phyloP scores from a whole-genome alignment of 2,888 invertebrate species.

The Acleris emargana region DNA sequence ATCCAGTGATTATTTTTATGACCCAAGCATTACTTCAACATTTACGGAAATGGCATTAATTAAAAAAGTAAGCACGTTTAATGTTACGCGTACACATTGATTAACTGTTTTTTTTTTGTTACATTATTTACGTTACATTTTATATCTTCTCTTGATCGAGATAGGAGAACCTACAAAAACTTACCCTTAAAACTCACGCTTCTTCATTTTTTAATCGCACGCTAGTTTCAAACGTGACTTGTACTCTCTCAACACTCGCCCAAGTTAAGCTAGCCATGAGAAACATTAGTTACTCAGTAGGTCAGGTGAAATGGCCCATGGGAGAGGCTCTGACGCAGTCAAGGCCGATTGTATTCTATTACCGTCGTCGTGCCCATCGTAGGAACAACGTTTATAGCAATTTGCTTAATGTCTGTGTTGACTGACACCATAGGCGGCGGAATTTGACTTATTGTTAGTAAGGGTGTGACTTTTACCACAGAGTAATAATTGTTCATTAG shows the following conservation, averaged over 20 bases:
- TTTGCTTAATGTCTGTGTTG: conserved; percentile 46
- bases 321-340: conserved; percentile 58
- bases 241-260: conserved; percentile 6
- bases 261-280: neutral
- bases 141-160: too few relatives aligned
- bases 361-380: conserved; percentile 47
- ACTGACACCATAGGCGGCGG: conserved; percentile 14
- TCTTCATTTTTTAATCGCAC: too few relatives aligned
- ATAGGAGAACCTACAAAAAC: too few relatives aligned
- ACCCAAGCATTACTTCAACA: too few relatives aligned
- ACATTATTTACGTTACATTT: too few relatives aligned
- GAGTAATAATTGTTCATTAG: neutral
- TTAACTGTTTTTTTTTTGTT: too few relatives aligned
- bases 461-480: conserved; percentile 11
- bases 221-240: neutral
- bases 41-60: too few relatives aligned
- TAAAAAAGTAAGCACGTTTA: too few relatives aligned
- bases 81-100: too few relatives aligned
- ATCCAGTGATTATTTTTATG: too few relatives aligned
- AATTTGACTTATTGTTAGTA: conserved; percentile 19
- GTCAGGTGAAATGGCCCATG: conserved; percentile 45
- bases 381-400: conserved; percentile 45
- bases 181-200: too few relatives aligned
- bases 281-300: conserved; percentile 35
- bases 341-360: conserved; percentile 59